Conservation (phyloP, 1,140 invertebrate species). For the Drosophila suzukii region DNA sequence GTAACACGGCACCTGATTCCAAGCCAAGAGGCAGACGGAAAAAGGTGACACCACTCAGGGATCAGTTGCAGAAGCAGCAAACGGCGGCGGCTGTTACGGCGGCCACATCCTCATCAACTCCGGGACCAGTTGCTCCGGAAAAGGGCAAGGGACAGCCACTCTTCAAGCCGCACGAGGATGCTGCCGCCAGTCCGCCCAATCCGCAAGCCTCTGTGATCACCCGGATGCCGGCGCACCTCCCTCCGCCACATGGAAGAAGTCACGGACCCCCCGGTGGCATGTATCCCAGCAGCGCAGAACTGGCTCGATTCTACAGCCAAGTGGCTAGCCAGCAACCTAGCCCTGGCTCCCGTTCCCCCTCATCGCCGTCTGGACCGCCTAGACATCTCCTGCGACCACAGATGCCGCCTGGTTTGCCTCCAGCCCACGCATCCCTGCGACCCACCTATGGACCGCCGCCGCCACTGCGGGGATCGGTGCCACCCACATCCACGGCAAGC, state of each 20-base stretch:
- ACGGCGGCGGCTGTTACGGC: slow-evolving; percentile 73
- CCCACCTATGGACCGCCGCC: slow-evolving; percentile 80
- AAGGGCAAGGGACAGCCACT: slow-evolving; percentile 62
- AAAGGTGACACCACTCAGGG: slow-evolving; percentile 78
- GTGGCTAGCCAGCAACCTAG: slow-evolving; percentile 41
- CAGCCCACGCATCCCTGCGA: slow-evolving; percentile 61
- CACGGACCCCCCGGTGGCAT: slow-evolving; percentile 45
- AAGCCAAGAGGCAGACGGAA: slow-evolving; percentile 78
- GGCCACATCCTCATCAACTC: slow-evolving; percentile 45
- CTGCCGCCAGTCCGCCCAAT: slow-evolving; percentile 74
- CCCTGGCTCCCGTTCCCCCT: slow-evolving; percentile 38
- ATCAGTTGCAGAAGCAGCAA: slow-evolving; percentile 80
- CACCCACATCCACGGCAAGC: slow-evolving; percentile 43
- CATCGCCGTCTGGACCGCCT: slow-evolving; percentile 39
- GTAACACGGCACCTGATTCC: slow-evolving; percentile 17
- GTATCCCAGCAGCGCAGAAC: slow-evolving; percentile 64
- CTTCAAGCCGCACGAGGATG: slow-evolving; percentile 79
- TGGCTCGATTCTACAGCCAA: slow-evolving; percentile 61
- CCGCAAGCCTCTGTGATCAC: slow-evolving; percentile 87
- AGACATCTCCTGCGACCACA: slow-evolving; percentile 52
- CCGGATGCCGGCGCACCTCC: slow-evolving; percentile 86
- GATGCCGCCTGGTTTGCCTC: slow-evolving; percentile 53
- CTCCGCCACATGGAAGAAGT: slow-evolving; percentile 50
- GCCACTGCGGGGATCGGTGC: slow-evolving; percentile 60
- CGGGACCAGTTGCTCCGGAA: slow-evolving; percentile 18